Conservation (phyloP, 2,888 invertebrate species). For the Polydrusus pterygomalis region DNA sequence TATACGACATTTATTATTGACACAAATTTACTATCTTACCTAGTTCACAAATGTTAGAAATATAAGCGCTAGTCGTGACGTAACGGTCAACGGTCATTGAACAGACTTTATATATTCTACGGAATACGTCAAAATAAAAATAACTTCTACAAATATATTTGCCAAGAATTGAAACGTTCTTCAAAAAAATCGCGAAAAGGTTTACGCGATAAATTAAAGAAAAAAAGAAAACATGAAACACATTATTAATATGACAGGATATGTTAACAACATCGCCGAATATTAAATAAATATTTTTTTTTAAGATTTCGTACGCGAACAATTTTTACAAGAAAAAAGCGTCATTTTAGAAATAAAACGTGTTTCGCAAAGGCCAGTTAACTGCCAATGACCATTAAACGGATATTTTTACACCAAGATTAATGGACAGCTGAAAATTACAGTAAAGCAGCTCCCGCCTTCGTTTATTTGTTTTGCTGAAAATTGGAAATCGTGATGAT, state of each 20-base stretch:
- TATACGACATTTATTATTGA: too few relatives aligned
- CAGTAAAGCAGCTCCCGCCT: background rate
- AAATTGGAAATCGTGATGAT: background rate
- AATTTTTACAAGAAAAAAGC: background rate
- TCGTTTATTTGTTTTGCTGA: constrained; percentile 17
- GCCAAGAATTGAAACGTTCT: too few relatives aligned
- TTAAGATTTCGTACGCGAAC: background rate
- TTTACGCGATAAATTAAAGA: background rate
- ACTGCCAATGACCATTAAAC: background rate
- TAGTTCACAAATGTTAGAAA: too few relatives aligned
- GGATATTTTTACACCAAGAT: constrained; percentile 8
- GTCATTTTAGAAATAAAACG: background rate
- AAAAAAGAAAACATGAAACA: background rate
- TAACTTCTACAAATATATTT: too few relatives aligned
- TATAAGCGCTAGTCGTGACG: too few relatives aligned
- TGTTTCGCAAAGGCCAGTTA: background rate
- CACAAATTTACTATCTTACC: too few relatives aligned
- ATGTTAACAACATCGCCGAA: background rate
- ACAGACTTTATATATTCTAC: too few relatives aligned
- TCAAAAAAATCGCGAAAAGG: too few relatives aligned
- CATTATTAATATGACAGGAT: background rate
- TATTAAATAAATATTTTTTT: constrained; percentile 2
- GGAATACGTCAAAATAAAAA: too few relatives aligned
- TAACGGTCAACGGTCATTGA: too few relatives aligned
- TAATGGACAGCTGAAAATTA: constrained; percentile 5